Evolutionary conservation across 1,140 invertebrate genomes (phyloP).

Genomic region (Megalopta genalis): DNA sequence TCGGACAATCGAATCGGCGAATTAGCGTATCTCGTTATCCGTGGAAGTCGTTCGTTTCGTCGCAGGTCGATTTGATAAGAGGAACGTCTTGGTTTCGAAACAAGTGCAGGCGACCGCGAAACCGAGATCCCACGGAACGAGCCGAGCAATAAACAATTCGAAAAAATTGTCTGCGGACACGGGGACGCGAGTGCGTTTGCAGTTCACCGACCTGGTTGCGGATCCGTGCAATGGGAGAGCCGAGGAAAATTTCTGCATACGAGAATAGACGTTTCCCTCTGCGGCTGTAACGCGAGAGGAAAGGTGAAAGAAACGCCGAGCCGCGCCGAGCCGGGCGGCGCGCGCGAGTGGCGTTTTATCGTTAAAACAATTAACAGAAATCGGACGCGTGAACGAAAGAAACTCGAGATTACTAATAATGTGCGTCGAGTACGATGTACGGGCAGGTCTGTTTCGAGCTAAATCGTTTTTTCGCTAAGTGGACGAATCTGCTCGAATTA

Average conservation of each 20-base stretch:
- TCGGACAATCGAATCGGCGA: neutral
- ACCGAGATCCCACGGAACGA: neutral
- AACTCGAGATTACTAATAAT: no score
- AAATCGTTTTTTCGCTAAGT: no score
- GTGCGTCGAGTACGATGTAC: no score
- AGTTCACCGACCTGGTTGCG: constrained; percentile 28
- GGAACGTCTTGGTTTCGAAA: neutral
- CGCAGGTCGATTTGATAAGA: neutral
- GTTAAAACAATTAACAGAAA: neutral
- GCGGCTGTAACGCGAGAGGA: constrained; percentile 14
- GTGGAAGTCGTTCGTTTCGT: neutral
- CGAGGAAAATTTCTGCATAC: constrained; percentile 14
- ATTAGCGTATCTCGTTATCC: neutral
- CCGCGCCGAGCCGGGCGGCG: neutral
- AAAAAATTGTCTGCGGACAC: constrained; percentile 19
- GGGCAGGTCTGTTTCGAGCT: no score
- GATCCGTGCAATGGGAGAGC: neutral
- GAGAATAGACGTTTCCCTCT: constrained; percentile 30
- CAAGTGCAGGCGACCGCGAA: constrained; percentile 12
- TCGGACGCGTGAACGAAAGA: neutral
- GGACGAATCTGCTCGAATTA: no score
- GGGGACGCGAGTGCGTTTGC: constrained; percentile 1
- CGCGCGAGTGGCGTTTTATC: no score
- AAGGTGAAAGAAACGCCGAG: neutral
- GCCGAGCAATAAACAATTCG: neutral